A percentile compares a stretch with the other conserved stretches of the same genome.
Conservation (phyloP, 2,888 invertebrate genomes). For the Leptinotarsa tumamoca region DNA sequence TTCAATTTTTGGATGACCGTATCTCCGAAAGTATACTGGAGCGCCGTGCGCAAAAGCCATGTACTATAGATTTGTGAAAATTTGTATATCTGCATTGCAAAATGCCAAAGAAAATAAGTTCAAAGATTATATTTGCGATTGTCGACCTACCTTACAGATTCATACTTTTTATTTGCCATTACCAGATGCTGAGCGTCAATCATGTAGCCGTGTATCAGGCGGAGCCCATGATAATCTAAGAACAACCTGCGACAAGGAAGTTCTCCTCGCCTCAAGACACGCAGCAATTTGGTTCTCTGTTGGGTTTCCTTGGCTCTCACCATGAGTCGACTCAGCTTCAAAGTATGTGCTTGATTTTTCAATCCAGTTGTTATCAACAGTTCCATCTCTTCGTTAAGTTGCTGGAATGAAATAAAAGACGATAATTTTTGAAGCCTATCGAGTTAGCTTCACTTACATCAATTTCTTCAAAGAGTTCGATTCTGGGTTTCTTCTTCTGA, state of each 20-base stretch:
- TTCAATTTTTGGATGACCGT: too few species aligned
- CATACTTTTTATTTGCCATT: constrained; percentile 58
- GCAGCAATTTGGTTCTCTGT: constrained; percentile 81
- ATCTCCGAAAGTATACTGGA: too few species aligned
- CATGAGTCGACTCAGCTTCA: constrained; percentile 90
- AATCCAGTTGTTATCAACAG: constrained; percentile 82
- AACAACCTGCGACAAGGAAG: constrained; percentile 87
- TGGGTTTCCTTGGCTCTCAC: constrained; percentile 88
- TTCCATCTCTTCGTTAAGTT: constrained; percentile 91
- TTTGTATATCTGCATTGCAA: background rate
- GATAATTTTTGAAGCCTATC: background rate
- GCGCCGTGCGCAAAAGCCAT: too few species aligned
- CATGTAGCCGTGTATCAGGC: constrained; percentile 94
- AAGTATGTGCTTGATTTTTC: constrained; percentile 90
- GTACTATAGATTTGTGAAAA: too few species aligned
- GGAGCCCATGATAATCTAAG: constrained; percentile 92
- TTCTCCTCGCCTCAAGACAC: constrained; percentile 83
- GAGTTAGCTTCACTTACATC: constrained; percentile 66
- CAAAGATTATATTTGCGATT: background rate
- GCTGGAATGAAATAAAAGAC: constrained; percentile 51
- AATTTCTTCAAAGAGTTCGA: constrained; percentile 73
- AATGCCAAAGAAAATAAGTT: background rate
- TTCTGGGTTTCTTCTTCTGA: constrained; percentile 63
- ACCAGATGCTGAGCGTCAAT: constrained; percentile 73
- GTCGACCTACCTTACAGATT: constrained; percentile 55